phyloP scores from a whole-genome alignment of 2,888 invertebrate species.

The Calameuta filiformis region DNA sequence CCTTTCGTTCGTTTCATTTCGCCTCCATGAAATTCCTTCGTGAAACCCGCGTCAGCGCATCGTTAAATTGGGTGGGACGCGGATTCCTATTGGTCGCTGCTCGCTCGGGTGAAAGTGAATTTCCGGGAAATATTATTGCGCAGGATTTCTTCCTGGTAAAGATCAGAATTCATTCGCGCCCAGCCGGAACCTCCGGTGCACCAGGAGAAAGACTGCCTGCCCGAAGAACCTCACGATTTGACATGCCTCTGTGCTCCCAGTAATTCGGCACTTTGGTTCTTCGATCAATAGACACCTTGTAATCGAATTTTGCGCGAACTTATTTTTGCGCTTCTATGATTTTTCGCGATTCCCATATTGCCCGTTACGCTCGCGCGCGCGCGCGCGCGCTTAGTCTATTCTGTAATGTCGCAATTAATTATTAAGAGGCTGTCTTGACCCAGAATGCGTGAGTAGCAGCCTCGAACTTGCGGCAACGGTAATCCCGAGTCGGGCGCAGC shows the following conservation, averaged over 20 bases:
- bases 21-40: neutral
- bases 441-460: neutral
- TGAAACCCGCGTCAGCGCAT: neutral
- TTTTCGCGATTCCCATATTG: neutral
- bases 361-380: neutral
- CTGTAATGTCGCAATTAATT: neutral
- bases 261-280: neutral
- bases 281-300: neutral
- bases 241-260: neutral
- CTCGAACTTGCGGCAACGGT: neutral
- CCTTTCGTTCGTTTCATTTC: neutral
- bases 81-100: neutral
- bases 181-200: neutral
- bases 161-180: neutral
- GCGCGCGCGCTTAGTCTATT: neutral
- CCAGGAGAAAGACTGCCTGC: neutral
- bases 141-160: neutral
- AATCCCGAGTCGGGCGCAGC: neutral
- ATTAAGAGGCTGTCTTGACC: neutral
- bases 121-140: conserved; percentile 53
- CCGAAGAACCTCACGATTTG: neutral
- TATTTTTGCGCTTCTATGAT: neutral
- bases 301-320: neutral
- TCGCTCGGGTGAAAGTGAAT: conserved; percentile 61
- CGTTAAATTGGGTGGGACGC: neutral